Base-by-base conservation (phyloP, 2,797 vertebrate genomes). In the Coluber constrictor region DNA sequence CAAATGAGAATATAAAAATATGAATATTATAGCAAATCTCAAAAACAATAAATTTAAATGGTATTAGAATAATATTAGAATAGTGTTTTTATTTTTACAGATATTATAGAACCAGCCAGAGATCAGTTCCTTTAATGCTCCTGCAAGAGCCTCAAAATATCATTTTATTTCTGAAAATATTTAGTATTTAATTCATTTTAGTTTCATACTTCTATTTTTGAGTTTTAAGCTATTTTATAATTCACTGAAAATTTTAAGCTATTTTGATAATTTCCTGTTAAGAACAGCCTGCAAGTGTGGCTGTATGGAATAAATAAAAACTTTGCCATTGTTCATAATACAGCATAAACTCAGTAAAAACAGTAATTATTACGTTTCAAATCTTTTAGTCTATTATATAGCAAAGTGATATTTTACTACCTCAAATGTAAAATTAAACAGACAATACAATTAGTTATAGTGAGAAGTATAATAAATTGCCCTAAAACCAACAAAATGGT, bases 381-480 rank as follows among this genome's bases (percentile, higher is more conserved):
- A 92, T 60, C 13, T 47, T 94, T 93, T 93, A 93, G 88, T 93
- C 54, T 66, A 18, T 29, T 43, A 29, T 86, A 93, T 61, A 87
- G 66, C 61, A 94, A 93, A 86, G 15, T 63, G 47, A 88, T 93
- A 90, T 93, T 92, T 96, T 95, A 86, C 86, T 59, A 92, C 60
- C 93, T 92, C 93, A 94, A 95, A 94, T 55, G 94, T 61, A 96
- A 95, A 92, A 89, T 87, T 61, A 90, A 86, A 70, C 92, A 89
- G 92, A 94, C 87, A 27, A 89, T 89, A 20, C 70, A 56, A 93
- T 56, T 8, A 87, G n/a, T 86, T 91, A 90, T 60, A 94, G 90
- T 61, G 92, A 37, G 94, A 96, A 96, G 93, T 87, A 94, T 23
- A 95, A 91, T 55, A 47, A 95, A 96, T 90, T 95, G 18, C 51